Conservation (phyloP, 2,888 invertebrate species). For the Polydrusus pterygomalis region DNA sequence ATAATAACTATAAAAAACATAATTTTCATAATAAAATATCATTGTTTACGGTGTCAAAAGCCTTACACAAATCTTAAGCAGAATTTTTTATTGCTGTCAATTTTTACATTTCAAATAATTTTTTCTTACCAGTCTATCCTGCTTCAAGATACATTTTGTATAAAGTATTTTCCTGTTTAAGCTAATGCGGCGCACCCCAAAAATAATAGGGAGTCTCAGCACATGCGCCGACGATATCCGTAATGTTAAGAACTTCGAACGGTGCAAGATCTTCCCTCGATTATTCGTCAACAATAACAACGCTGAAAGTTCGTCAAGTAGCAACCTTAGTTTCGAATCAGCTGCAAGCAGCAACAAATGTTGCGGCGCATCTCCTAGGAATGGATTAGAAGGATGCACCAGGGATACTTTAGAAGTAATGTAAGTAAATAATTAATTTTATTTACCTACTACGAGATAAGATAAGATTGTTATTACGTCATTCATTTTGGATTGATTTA, state of each 20-base stretch:
- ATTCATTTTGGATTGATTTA: too few species aligned
- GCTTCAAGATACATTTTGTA: slow-evolving; percentile 33
- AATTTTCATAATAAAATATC: too few species aligned
- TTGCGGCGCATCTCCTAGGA: slow-evolving; percentile 47
- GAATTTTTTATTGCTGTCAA: too few species aligned
- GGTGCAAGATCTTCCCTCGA: slow-evolving; percentile 67
- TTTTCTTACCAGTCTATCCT: not conserved
- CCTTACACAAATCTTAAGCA: too few species aligned
- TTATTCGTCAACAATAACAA: slow-evolving; percentile 62
- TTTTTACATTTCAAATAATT: not conserved
- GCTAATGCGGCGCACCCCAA: slow-evolving; percentile 79
- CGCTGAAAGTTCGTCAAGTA: slow-evolving; percentile 66
- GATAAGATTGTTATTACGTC: not conserved
- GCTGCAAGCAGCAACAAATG: slow-evolving; percentile 70
- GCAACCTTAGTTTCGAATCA: slow-evolving; percentile 74
- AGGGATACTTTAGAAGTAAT: slow-evolving; percentile 60
- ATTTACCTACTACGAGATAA: too few species aligned
- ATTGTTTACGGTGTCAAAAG: too few species aligned
- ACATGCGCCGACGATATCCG: slow-evolving; percentile 80
- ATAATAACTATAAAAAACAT: too few species aligned
- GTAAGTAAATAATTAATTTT: slow-evolving; percentile 50
- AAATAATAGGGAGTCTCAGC: slow-evolving; percentile 78
- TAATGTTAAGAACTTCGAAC: slow-evolving; percentile 75
- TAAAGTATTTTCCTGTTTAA: slow-evolving; percentile 50
- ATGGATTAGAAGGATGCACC: slow-evolving; percentile 33